Conservation (phyloP, 2,797 vertebrate species). For the Phrynocephalus forsythii region DNA sequence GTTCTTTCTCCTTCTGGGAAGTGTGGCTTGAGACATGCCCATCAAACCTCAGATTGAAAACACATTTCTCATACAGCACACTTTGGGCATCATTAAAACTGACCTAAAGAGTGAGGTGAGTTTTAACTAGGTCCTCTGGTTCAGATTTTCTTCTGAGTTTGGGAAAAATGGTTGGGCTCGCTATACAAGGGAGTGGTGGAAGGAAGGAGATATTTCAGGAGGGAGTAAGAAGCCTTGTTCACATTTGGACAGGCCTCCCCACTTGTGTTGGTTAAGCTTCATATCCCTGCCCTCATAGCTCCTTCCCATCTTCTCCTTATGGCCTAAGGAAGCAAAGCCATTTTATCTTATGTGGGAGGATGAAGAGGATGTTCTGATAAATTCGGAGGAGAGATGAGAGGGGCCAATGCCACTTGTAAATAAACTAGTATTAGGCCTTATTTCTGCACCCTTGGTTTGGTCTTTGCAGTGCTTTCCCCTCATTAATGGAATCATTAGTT, state of each 20-base stretch:
- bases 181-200: not conserved
- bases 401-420: too few relatives aligned
- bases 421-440: not conserved
- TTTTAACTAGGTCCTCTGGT: not conserved
- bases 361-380: not conserved
- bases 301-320: too few relatives aligned
- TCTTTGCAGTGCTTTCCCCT: not conserved
- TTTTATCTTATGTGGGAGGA: not conserved
- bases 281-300: too few relatives aligned
- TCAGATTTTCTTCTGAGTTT: not conserved
- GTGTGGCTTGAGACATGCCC: not conserved
- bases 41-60: not conserved
- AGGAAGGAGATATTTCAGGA: not conserved
- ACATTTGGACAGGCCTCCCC: not conserved
- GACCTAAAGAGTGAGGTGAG: not conserved
- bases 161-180: not conserved
- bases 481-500: not conserved
- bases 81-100: not conserved
- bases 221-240: not conserved
- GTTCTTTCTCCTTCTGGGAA: not conserved
- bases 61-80: not conserved
- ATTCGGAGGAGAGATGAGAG: not conserved
- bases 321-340: not conserved
- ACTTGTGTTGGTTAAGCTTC: too few relatives aligned
- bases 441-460: not conserved